These are phyloP conservation scores for Aphelinus certus DNA, from an alignment of 1,140 invertebrate genomes.

Conservation along the genomic window DNA sequence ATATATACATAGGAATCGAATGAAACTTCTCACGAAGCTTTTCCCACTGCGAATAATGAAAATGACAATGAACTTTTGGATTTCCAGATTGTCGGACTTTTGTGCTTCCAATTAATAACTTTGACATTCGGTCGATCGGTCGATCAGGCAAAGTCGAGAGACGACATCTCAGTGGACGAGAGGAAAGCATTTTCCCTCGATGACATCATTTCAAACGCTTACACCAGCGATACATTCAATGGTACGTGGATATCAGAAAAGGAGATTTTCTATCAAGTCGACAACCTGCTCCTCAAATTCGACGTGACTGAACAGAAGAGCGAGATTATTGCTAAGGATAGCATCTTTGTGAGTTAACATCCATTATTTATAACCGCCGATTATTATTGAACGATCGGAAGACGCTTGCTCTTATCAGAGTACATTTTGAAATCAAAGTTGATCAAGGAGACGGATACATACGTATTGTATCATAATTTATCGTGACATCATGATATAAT, in stretches of 20 bases:
- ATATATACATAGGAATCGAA: too few species aligned
- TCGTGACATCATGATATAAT: too few species aligned
- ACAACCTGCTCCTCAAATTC: slow-evolving; percentile 43
- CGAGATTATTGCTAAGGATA: background rate
- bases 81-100: slow-evolving; percentile 19
- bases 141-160: background rate
- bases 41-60: too few species aligned
- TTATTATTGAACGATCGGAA: too few species aligned
- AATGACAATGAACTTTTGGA: too few species aligned
- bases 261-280: slow-evolving; percentile 50
- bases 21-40: too few species aligned
- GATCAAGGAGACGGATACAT: too few species aligned
- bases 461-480: too few species aligned
- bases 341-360: slow-evolving; percentile 20
- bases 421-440: too few species aligned
- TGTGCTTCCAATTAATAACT: slow-evolving; percentile 16
- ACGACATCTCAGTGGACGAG: slow-evolving; percentile 5
- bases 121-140: background rate
- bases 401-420: too few species aligned
- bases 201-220: slow-evolving; percentile 48
- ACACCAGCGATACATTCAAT: slow-evolving; percentile 51
- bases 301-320: slow-evolving; percentile 45
- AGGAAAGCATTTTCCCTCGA: slow-evolving; percentile 49
- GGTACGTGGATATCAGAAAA: slow-evolving; percentile 57
- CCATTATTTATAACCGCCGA: too few species aligned